These are phyloP conservation scores for Sylvia borin DNA, from an alignment of 2,797 vertebrate species.

Conservation along the genomic window DNA sequence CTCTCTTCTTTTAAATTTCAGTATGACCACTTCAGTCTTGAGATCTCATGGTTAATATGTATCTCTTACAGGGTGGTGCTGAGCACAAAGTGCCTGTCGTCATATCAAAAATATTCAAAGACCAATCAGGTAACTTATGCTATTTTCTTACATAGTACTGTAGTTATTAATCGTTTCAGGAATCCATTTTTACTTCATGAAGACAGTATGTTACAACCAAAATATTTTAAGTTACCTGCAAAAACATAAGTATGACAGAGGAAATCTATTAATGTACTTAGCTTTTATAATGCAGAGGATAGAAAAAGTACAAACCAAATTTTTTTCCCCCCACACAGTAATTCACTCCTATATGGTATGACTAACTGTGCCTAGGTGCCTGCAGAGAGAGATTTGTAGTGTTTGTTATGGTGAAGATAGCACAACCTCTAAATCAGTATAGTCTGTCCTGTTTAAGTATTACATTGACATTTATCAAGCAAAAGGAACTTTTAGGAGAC, in stretches of 20 bases:
- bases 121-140: constrained; percentile 88
- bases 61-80: constrained; percentile 88
- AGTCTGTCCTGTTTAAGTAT: not conserved
- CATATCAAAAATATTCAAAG: constrained; percentile 95
- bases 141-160: not conserved
- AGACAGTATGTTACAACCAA: not conserved
- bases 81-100: constrained; percentile 94
- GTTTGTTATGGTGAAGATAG: not conserved
- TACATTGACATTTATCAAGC: not conserved
- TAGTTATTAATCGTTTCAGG: not conserved
- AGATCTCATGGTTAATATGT: not conserved
- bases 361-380: not conserved
- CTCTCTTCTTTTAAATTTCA: not conserved
- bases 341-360: not conserved
- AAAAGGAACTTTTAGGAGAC: not conserved
- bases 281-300: not conserved
- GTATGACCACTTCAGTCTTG: not conserved
- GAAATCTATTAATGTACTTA: not conserved
- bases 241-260: not conserved
- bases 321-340: not conserved
- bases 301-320: not conserved
- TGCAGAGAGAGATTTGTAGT: not conserved
- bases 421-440: not conserved
- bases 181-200: not conserved
- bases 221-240: not conserved